These are phyloP conservation scores for Neuroterus valhalla DNA, from an alignment of 1,140 invertebrate genomes.

Conservation along the genomic window DNA sequence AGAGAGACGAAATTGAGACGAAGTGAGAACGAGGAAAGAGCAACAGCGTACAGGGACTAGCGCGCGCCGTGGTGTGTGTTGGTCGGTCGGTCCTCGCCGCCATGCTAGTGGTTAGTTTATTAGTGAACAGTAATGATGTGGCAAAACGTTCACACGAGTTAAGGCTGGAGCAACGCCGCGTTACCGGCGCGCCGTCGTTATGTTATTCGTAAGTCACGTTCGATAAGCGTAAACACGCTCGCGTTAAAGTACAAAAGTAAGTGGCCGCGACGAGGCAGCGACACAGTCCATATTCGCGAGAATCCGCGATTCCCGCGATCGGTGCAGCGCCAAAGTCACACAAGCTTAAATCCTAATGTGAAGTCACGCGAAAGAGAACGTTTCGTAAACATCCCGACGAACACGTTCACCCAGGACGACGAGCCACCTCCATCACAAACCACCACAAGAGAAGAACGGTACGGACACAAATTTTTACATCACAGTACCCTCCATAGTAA, in stretches of 20 bases:
- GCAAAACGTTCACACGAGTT: constrained; percentile 71
- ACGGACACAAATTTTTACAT: constrained; percentile 29
- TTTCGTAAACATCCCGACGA: constrained; percentile 28
- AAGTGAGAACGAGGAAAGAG: constrained; percentile 38
- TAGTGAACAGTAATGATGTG: constrained; percentile 75
- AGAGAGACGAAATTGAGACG: no score
- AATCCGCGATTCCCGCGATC: constrained; percentile 28
- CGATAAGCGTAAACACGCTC: constrained; percentile 63
- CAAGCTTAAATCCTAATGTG: constrained; percentile 31
- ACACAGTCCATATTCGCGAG: constrained; percentile 24
- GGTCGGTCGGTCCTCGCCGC: constrained; percentile 69
- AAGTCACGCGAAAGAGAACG: constrained; percentile 25
- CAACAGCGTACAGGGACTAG: constrained; percentile 60
- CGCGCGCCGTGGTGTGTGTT: constrained; percentile 60
- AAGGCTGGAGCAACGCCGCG: constrained; percentile 63
- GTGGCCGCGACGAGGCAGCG: constrained; percentile 19
- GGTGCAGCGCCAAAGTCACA: constrained; percentile 28
- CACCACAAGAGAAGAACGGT: constrained; percentile 30
- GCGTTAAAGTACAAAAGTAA: constrained; percentile 56
- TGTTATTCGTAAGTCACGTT: constrained; percentile 64
- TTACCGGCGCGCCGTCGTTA: constrained; percentile 66
- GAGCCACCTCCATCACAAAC: constrained; percentile 37
- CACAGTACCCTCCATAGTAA: background rate
- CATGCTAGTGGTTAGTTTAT: constrained; percentile 75
- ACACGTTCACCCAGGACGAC: constrained; percentile 31